Percentiles rank a stretch among this genome's conserved stretches.
phyloP scores from a whole-genome alignment of 2,113 vertebrate genomes.

The Megaceryle torquata region DNA sequence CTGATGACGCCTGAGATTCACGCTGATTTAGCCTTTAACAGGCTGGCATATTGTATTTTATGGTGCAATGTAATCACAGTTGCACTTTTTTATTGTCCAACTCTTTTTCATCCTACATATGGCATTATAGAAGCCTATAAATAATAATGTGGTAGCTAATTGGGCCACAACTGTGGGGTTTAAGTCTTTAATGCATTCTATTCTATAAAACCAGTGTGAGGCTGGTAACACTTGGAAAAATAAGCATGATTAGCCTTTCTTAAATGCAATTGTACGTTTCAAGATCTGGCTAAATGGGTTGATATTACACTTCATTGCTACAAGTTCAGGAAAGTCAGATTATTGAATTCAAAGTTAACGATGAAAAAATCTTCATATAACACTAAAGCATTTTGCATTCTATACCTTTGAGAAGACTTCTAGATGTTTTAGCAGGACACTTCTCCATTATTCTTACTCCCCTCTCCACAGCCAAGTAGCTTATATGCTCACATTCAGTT shows the following conservation, averaged over 20 bases:
- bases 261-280: neutral
- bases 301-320: neutral
- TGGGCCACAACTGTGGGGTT: neutral
- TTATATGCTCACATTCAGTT: neutral
- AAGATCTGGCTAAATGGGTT: neutral
- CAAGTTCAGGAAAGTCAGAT: neutral
- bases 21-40: neutral
- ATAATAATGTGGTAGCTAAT: conserved; percentile 40
- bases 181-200: neutral
- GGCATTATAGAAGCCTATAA: conserved; percentile 43
- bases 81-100: neutral
- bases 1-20: neutral
- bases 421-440: neutral
- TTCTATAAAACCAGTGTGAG: neutral
- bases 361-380: neutral
- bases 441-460: neutral
- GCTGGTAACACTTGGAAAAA: neutral
- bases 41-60: neutral
- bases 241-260: neutral
- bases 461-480: neutral
- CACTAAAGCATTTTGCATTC: neutral
- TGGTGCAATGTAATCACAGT: conserved; percentile 5
- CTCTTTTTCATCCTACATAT: neutral
- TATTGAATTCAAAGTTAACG: neutral
- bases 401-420: neutral